Base-by-base conservation (phyloP, 1,140 invertebrate genomes). In the Pogonognathellus flavescens region DNA sequence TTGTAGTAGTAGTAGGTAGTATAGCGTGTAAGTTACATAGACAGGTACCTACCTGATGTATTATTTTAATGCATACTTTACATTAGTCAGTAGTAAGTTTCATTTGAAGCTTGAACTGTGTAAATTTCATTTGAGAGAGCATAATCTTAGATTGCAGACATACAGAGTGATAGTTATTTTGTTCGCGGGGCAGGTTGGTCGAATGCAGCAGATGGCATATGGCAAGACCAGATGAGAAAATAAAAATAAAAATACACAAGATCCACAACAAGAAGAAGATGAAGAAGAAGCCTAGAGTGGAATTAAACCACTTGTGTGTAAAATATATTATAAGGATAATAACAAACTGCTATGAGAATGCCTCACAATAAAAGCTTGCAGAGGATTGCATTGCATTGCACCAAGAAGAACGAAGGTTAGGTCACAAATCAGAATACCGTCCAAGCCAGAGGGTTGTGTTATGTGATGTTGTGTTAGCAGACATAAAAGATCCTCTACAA, bases 371-470 rank as follows among this genome's bases (percentile, higher is more conserved):
- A 76, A 76, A 41, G 2, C 31, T 76, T 76, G 70, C 70, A 76
- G 31, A 49, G 62, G 62, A 76, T 50, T 50, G 41, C 70, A 76
- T 41, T 76, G 70, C 49, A 49, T 14, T 76, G 25, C 25, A 76
- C 31, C 13, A n/a, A 10, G 2, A 5, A 50, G 70, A 76, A n/a
- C 70, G 25, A 76, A 76, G 70, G 70, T 76, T 76, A 76, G 70
- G 70, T 76, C 70, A 76, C 70, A 76, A 76, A 76, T 76, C 70
- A 76, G 70, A 76, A 49, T 60, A 60, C 14, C 13, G 10, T 41
- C 4, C 3, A 18, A 76, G 70, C 70, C 49, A 76, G 31, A 76
- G 70, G 70, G 70, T 50, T 50, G 41, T 76, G 70, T 76, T 76
- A 70, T 25, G 22, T 31, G 11, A 76, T 76, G 41, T 76, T n/a